Conservation (phyloP, 53 echinoderm and acorn worm genomes). For the Stichopus horrens region DNA sequence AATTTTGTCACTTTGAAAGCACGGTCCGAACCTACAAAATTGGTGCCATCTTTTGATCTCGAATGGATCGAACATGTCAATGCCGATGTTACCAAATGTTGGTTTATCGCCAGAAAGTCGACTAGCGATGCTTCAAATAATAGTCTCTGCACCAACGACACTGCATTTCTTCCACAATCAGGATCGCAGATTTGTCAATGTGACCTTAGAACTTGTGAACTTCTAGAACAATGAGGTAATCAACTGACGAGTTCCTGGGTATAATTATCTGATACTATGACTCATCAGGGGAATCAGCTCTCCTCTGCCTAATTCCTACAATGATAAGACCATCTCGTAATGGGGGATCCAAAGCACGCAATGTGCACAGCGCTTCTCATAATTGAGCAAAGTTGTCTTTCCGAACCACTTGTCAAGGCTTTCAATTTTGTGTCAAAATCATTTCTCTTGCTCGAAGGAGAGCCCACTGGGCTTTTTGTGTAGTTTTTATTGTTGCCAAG, state of each 20-base stretch:
- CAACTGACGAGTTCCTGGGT: conserved; percentile 35
- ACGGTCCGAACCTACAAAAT: too few species aligned
- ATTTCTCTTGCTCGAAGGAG: not conserved
- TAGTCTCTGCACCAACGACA: conserved; percentile 43
- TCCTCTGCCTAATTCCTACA: conserved; percentile 36
- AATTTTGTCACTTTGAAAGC: too few species aligned
- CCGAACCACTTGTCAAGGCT: not conserved
- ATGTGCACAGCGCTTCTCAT: not conserved
- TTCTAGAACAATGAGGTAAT: conserved; percentile 47
- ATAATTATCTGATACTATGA: conserved; percentile 21
- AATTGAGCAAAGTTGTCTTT: not conserved
- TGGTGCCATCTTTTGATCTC: conserved; percentile 46
- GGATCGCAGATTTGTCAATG: conserved; percentile 51
- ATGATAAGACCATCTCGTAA: conserved; percentile 1
- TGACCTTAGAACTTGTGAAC: conserved; percentile 51
- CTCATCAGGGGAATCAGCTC: conserved; percentile 25
- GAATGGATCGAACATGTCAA: conserved; percentile 52
- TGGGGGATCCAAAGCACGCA: not conserved
- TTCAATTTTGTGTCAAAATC: not conserved
- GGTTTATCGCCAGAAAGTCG: conserved; percentile 45
- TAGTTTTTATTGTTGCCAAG: too few species aligned
- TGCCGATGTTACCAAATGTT: conserved; percentile 43
- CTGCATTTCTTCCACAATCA: conserved; percentile 52
- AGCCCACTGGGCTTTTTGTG: too few species aligned
- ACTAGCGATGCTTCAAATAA: conserved; percentile 28